Percentiles rank a stretch among this genome's conserved stretches.
These are phyloP conservation scores for Acanthurus leucopareius DNA, from an alignment of 2,797 vertebrate genomes.

Conservation along the genomic window DNA sequence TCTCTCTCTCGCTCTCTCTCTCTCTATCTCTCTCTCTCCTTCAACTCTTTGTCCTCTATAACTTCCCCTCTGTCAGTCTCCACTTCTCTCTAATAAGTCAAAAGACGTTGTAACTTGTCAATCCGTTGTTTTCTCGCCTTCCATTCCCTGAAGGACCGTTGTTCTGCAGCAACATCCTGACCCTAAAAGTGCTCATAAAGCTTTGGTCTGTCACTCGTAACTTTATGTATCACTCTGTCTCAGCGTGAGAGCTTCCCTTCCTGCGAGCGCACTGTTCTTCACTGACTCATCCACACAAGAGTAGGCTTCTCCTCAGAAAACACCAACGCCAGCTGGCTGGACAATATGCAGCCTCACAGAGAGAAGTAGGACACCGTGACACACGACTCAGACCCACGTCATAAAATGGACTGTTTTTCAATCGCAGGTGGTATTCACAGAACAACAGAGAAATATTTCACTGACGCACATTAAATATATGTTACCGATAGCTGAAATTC, in stretches of 20 bases:
- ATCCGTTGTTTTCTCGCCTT: background rate
- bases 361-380: slow-evolving; percentile 48
- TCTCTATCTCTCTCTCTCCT: background rate
- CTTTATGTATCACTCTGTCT: slow-evolving; percentile 24
- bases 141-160: background rate
- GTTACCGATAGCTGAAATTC: slow-evolving; percentile 5
- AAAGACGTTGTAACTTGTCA: slow-evolving; percentile 16
- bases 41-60: too few relatives aligned
- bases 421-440: slow-evolving; percentile 12
- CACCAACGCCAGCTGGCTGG: slow-evolving; percentile 16
- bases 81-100: background rate
- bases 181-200: slow-evolving; percentile 31
- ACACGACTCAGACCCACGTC: slow-evolving; percentile 46
- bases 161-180: slow-evolving; percentile 25
- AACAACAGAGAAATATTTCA: slow-evolving; percentile 29
- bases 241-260: slow-evolving; percentile 25
- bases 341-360: slow-evolving; percentile 32
- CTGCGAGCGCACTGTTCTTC: slow-evolving; percentile 14
- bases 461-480: background rate
- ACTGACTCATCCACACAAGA: slow-evolving; percentile 46
- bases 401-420: slow-evolving; percentile 21
- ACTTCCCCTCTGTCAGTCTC: slow-evolving; percentile 2
- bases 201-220: slow-evolving; percentile 15
- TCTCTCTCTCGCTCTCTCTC: background rate
- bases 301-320: slow-evolving; percentile 42